Evolutionary conservation across 2,113 vertebrate species (phyloP).

Genomic region (Lagenorhynchus albirostris): DNA sequence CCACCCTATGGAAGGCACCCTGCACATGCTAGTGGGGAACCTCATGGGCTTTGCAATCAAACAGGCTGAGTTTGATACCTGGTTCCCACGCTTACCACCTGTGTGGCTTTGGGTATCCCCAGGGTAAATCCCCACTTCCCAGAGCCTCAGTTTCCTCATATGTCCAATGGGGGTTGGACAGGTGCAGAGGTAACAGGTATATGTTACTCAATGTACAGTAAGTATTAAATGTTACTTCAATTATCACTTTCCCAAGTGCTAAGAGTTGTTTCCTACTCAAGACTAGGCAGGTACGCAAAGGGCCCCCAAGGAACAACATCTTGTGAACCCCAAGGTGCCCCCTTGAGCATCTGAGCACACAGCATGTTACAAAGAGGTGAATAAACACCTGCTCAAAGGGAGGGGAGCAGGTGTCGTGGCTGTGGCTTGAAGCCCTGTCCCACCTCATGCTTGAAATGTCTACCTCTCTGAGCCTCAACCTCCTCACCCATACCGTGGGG

Average conservation of each 20-base stretch:
- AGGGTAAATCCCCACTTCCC: background rate
- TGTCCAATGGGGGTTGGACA: background rate
- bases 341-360: background rate
- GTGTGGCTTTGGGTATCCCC: background rate
- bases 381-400: rapidly evolving
- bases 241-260: background rate
- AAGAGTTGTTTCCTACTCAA: background rate
- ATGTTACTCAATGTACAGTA: background rate
- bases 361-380: background rate
- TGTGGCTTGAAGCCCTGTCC: background rate
- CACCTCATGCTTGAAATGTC: background rate
- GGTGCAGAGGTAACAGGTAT: background rate
- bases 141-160: background rate
- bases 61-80: background rate
- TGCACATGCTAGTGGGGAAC: background rate
- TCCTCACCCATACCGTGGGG: background rate
- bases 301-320: background rate
- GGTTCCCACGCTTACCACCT: background rate
- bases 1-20: background rate
- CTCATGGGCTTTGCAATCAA: background rate
- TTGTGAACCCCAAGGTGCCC: background rate
- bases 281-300: background rate
- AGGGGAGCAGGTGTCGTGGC: background rate
- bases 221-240: background rate
- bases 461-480: background rate